A percentile compares a stretch with the other conserved stretches of the same genome.
phyloP scores from a whole-genome alignment of 2,113 vertebrate species.

The Gnathonemus echidnorhynchus region DNA sequence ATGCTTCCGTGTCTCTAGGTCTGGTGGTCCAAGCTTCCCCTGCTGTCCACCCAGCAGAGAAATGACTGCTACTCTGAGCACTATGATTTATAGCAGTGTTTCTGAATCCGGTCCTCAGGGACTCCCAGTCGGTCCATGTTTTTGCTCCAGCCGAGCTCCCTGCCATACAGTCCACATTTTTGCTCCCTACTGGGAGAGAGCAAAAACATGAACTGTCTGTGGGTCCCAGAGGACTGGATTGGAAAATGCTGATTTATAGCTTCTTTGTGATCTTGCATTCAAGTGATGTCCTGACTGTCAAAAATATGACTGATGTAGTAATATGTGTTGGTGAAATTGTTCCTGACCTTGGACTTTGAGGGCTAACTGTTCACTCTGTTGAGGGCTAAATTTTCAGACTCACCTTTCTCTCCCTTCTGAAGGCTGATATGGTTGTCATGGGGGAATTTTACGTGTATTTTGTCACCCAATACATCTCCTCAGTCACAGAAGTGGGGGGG shows the following conservation, averaged over 20 bases:
- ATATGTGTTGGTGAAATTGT: neutral
- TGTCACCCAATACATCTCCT: neutral
- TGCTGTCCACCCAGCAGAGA: neutral
- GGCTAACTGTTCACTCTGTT: neutral
- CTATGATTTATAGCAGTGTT: neutral
- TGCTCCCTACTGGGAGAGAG: neutral
- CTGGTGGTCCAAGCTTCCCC: neutral
- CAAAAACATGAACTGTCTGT: neutral
- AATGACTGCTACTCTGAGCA: neutral
- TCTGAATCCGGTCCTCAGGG: neutral
- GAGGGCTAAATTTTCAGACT: neutral
- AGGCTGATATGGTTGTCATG: neutral
- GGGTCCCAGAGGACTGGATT: neutral
- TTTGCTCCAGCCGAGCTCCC: neutral
- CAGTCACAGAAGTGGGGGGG: neutral
- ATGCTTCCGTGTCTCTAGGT: neutral
- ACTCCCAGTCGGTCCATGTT: neutral
- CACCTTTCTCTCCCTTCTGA: neutral
- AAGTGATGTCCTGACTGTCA: neutral
- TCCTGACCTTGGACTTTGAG: neutral
- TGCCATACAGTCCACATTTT: too few relatives aligned
- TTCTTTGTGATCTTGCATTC: neutral
- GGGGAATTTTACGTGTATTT: neutral
- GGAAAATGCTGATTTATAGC: neutral
- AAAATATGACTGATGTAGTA: neutral